phyloP scores from a whole-genome alignment of 2,888 invertebrate species.

The Cryptocephalus primarius region DNA sequence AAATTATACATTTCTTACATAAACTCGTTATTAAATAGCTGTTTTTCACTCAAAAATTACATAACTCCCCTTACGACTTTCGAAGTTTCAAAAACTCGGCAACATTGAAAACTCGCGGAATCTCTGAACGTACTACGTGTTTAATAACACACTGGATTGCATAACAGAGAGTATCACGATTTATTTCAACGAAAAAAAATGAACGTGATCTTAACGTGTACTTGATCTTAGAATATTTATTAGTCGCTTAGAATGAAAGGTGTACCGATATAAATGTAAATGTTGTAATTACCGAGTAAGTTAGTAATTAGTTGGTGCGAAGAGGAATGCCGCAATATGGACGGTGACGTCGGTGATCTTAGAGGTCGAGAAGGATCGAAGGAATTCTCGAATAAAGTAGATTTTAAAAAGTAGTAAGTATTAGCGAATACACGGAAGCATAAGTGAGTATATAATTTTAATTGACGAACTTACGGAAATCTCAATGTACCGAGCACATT shows the following conservation, averaged over 20 bases:
- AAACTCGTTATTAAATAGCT: no score
- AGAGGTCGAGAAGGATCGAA: no score
- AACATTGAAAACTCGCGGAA: background rate
- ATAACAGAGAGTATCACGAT: conserved; percentile 1
- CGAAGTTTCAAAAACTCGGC: background rate
- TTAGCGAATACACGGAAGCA: no score
- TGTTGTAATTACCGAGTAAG: background rate
- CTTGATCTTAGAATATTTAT: conserved; percentile 2
- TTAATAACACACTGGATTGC: background rate
- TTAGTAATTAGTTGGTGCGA: background rate
- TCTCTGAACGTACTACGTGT: background rate
- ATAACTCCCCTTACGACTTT: background rate
- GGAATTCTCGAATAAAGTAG: no score
- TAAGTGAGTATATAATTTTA: no score
- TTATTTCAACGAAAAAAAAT: background rate
- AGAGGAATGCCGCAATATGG: background rate
- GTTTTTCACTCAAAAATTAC: no score
- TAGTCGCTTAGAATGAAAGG: conserved; percentile 1
- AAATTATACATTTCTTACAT: no score
- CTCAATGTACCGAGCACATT: no score
- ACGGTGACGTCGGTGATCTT: background rate
- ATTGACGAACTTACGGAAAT: no score
- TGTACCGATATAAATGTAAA: background rate
- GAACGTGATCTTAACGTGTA: conserved; percentile 3
- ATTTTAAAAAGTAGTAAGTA: no score